phyloP scores from a whole-genome alignment of 2,797 vertebrate species.

The Coregonus suidteri region DNA sequence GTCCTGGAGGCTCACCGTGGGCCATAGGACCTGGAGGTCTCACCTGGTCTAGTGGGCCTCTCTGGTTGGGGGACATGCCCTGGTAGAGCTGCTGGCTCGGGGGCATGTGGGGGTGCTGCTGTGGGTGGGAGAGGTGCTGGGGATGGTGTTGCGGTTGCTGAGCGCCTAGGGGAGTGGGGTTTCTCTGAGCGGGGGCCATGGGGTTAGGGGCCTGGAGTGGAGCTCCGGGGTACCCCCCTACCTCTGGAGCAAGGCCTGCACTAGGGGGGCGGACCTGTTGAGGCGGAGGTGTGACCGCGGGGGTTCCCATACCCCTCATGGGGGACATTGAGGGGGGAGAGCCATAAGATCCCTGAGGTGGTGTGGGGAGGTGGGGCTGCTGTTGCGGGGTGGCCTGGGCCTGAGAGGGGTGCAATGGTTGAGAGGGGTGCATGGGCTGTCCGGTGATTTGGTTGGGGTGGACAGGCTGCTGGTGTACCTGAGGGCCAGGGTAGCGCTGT shows the following conservation, averaged over 20 bases:
- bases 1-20: slow-evolving; percentile 78
- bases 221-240: slow-evolving; percentile 87
- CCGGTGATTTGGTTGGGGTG: slow-evolving; percentile 88
- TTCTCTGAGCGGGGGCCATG: slow-evolving; percentile 88
- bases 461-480: slow-evolving; percentile 81
- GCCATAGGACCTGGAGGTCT: slow-evolving; percentile 78
- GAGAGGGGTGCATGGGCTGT: slow-evolving; percentile 95
- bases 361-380: slow-evolving; percentile 69
- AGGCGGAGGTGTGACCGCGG: slow-evolving; percentile 85
- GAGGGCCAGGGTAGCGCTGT: slow-evolving; percentile 65
- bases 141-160: slow-evolving; percentile 64
- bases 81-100: slow-evolving; percentile 80
- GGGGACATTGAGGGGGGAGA: slow-evolving; percentile 97
- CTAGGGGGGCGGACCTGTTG: slow-evolving; percentile 92
- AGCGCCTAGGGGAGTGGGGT: slow-evolving; percentile 76
- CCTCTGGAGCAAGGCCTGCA: slow-evolving; percentile 88
- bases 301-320: slow-evolving; percentile 94
- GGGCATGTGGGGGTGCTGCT: slow-evolving; percentile 87
- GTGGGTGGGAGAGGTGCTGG: slow-evolving; percentile 55
- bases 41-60: slow-evolving; percentile 81
- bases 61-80: slow-evolving; percentile 80
- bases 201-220: slow-evolving; percentile 86
- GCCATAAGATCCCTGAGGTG: slow-evolving; percentile 97
- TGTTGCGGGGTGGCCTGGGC: slow-evolving; percentile 63
- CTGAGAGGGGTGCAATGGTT: slow-evolving; percentile 80